phyloP scores from a whole-genome alignment of 1,140 invertebrate genomes.

The Drosophila pectinifera region DNA sequence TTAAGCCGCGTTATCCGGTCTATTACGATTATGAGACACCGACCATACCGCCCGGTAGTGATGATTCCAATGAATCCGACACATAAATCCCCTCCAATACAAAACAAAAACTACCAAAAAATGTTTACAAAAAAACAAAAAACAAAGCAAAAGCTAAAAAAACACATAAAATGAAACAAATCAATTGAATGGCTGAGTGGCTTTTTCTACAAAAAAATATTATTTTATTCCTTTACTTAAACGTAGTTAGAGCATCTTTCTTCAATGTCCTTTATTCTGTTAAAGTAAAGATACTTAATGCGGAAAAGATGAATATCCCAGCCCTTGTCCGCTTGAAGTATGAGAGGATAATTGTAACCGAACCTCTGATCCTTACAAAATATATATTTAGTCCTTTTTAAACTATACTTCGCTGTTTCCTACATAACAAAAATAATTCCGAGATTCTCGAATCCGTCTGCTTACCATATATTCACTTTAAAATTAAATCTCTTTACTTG shows the following conservation, averaged over 20 bases:
- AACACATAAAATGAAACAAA: conserved; percentile 45
- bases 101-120: conserved; percentile 37
- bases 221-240: conserved; percentile 62
- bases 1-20: conserved; percentile 84
- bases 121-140: conserved; percentile 32
- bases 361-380: not conserved
- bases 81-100: conserved; percentile 57
- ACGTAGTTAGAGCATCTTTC: conserved; percentile 59
- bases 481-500: conserved; percentile 21
- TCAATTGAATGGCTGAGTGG: conserved; percentile 75
- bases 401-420: not conserved
- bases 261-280: conserved; percentile 35
- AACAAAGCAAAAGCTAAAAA: conserved; percentile 34
- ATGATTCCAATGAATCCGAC: conserved; percentile 84
- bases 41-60: conserved; percentile 85
- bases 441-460: not conserved
- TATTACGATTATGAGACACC: conserved; percentile 84
- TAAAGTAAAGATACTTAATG: conserved; percentile 20
- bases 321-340: not conserved
- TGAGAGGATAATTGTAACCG: not conserved
- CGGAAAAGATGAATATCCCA: too few species aligned
- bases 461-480: not conserved
- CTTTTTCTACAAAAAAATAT: conserved; percentile 59
- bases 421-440: too few species aligned
- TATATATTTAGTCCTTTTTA: not conserved